Evolutionary conservation across 2,888 invertebrate species (phyloP), one percentile per base, ranked within the genome.

Genomic region (Melanotus villosus): DNA sequence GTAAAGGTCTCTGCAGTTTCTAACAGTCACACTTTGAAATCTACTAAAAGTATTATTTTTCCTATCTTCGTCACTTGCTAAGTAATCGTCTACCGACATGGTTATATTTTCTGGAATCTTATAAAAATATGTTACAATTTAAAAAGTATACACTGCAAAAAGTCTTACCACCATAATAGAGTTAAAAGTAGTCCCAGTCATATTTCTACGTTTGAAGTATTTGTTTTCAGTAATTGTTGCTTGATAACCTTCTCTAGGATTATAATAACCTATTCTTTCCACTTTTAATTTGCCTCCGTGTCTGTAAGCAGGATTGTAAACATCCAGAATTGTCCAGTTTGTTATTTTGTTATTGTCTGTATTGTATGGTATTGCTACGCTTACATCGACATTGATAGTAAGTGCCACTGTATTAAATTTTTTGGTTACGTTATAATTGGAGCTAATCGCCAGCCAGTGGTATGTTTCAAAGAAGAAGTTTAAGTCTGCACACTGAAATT

Each of bases 11-110:
- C 85, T 81, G 65, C 92, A 86, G 78, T 89, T 88, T 71, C 88
- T 79, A 9, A 90, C 80, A 3, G 89, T 85, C 68, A 86, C 89
- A 79, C 87, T 90, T 80, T 91, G 91, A 77, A 90, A 87, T 75
- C 90, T 88, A 80, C 90, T 88, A 85, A 91, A 86, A 0, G 90
- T 88, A 82, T 92, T 91, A 21, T 89, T 84, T 77, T 88, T 86
- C 30, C 85, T 83, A 62, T 88, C 85, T 18, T 84, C 84, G 3
- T 87, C 86, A 47, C 84, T 84, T 14, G 84, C 85, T 43, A 90
- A 80, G 76, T 89, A 91, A 58, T 88, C 81, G 67, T 87, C 83
- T 71, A 89, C 83, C 1, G 82, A 78, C 74, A 83, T 81, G 6
- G 73, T 70, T 38, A 83, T 80, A 54, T 86, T 81, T 67, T 85